A percentile compares a stretch with the other conserved stretches of the same genome.
phyloP scores from a whole-genome alignment of 2,113 vertebrate species.

The Tychaedon coryphoeus region DNA sequence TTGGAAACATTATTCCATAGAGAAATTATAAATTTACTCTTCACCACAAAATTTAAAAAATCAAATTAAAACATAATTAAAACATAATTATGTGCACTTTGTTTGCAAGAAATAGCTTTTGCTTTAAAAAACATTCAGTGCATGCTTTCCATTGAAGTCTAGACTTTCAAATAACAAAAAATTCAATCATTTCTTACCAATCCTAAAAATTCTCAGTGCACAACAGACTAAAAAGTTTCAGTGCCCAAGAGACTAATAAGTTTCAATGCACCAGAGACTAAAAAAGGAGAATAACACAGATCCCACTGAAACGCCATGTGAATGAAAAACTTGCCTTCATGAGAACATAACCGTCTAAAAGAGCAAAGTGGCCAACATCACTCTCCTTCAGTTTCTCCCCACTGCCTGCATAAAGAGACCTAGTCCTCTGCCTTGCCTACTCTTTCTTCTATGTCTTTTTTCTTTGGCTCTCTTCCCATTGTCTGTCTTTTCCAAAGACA shows the following conservation, averaged over 20 bases:
- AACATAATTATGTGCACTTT: not conserved
- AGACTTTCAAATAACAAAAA: not conserved
- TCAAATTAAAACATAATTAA: not conserved
- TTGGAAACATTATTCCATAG: not conserved
- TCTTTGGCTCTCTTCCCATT: not conserved
- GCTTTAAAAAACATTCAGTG: not conserved
- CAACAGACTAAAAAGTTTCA: not conserved
- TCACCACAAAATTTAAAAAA: not conserved
- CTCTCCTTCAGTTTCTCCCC: not conserved
- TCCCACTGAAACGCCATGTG: fast-evolving
- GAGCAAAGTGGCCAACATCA: not conserved
- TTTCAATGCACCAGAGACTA: not conserved
- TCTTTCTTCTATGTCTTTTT: not conserved
- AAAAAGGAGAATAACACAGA: not conserved
- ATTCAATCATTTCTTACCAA: not conserved
- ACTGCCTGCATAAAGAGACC: not conserved
- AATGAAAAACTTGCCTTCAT: not conserved
- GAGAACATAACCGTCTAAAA: not conserved
- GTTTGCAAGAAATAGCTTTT: not conserved
- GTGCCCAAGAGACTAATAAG: not conserved
- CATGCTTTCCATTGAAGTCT: not conserved
- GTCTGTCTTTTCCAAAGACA: not conserved
- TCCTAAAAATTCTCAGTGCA: not conserved
- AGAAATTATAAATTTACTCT: not conserved
- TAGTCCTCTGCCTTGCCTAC: not conserved